Percentiles rank a stretch among this genome's conserved stretches.
phyloP scores from a whole-genome alignment of 2,113 vertebrate genomes.

The Cololabis saira region DNA sequence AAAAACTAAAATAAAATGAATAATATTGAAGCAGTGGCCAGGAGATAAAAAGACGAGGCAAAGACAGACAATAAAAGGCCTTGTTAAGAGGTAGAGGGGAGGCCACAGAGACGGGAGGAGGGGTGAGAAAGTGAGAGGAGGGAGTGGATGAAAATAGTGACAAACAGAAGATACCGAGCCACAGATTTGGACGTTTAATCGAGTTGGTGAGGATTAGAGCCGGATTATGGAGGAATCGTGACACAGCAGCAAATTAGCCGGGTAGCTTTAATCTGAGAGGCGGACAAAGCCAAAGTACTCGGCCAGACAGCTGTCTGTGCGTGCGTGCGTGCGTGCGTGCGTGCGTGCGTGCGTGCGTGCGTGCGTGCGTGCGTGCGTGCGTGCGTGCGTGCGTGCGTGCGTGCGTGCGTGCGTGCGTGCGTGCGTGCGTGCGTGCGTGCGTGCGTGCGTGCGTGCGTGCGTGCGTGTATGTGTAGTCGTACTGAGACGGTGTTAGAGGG shows the following conservation, averaged over 20 bases:
- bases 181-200: slow-evolving; percentile 80
- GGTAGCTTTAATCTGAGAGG: slow-evolving; percentile 80
- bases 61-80: slow-evolving; percentile 39
- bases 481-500: not conserved
- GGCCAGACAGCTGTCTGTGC: slow-evolving; percentile 42
- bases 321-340: not conserved
- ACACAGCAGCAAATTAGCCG: slow-evolving; percentile 82
- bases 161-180: slow-evolving; percentile 73
- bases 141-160: slow-evolving; percentile 48
- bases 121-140: slow-evolving; percentile 36
- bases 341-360: not conserved
- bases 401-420: slow-evolving; percentile 5
- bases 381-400: not conserved
- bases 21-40: not conserved
- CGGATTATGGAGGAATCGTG: slow-evolving; percentile 80
- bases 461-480: not conserved
- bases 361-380: not conserved
- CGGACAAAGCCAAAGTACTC: slow-evolving; percentile 62
- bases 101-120: slow-evolving; percentile 10
- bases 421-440: slow-evolving; percentile 5
- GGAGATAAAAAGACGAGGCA: slow-evolving; percentile 15
- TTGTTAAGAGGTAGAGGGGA: slow-evolving; percentile 36
- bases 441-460: not conserved
- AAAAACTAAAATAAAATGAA: not conserved
- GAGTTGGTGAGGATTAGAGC: slow-evolving; percentile 77